Percentiles rank a stretch among this genome's conserved stretches.
These are phyloP conservation scores for Drosophila pseudotakahashii DNA, from an alignment of 2,888 invertebrate genomes.

Conservation along the genomic window DNA sequence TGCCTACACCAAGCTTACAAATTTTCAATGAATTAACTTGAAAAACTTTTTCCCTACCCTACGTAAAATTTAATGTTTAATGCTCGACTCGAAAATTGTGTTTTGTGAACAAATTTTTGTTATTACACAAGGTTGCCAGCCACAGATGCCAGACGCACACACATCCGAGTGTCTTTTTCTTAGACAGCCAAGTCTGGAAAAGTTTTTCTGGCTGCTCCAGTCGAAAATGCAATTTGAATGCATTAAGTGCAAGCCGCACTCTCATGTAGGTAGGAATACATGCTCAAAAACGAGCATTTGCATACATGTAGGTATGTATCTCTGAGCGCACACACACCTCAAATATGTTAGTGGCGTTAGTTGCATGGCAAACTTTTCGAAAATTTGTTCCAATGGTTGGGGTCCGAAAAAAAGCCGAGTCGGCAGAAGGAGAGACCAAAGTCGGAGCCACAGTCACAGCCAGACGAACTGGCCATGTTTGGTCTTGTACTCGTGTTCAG, in stretches of 20 bases:
- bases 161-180: slow-evolving; percentile 35
- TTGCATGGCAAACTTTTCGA: slow-evolving; percentile 70
- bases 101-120: slow-evolving; percentile 37
- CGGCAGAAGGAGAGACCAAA: slow-evolving; percentile 42
- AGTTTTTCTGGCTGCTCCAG: slow-evolving; percentile 58
- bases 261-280: slow-evolving; percentile 37
- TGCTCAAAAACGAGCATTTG: slow-evolving; percentile 21
- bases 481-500: slow-evolving; percentile 64
- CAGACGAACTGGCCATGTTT: slow-evolving; percentile 71
- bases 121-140: slow-evolving; percentile 38
- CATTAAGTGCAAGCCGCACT: slow-evolving; percentile 51
- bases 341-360: slow-evolving; percentile 48
- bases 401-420: slow-evolving; percentile 19
- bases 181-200: slow-evolving; percentile 62
- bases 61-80: slow-evolving; percentile 19
- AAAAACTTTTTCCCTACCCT: slow-evolving; percentile 5
- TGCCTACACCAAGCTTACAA: neutral
- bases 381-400: slow-evolving; percentile 63
- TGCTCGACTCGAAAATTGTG: slow-evolving; percentile 21
- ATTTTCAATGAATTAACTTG: slow-evolving; percentile 12
- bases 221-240: slow-evolving; percentile 54
- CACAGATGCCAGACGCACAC: slow-evolving; percentile 25
- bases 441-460: slow-evolving; percentile 36
- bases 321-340: slow-evolving; percentile 26
- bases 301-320: slow-evolving; percentile 5